Percentiles rank a stretch among this genome's conserved stretches.
phyloP scores from a whole-genome alignment of 2,888 invertebrate genomes.

The Pheosia tremula region DNA sequence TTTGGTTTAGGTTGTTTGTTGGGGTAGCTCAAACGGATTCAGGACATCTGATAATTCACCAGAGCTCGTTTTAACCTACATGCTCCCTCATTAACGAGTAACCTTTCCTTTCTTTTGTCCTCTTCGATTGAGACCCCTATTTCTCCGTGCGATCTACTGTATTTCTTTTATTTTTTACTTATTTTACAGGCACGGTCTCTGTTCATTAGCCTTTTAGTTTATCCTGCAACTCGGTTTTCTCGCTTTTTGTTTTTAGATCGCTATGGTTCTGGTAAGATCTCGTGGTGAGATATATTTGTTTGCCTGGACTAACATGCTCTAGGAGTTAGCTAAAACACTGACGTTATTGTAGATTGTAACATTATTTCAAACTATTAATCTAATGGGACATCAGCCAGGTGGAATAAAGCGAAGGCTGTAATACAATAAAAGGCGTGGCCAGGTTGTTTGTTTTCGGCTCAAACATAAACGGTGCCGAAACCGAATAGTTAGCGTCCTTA shows the following conservation, averaged over 20 bases:
- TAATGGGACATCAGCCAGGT: slow-evolving; percentile 60
- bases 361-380: slow-evolving; percentile 51
- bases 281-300: slow-evolving; percentile 60
- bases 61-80: slow-evolving; percentile 46
- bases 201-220: slow-evolving; percentile 61
- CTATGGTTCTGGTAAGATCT: slow-evolving; percentile 68
- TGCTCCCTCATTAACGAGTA: slow-evolving; percentile 58
- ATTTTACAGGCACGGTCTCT: slow-evolving; percentile 35
- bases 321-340: too few species aligned
- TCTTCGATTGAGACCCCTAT: slow-evolving; percentile 45
- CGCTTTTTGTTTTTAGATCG: slow-evolving; percentile 61
- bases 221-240: slow-evolving; percentile 48
- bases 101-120: slow-evolving; percentile 42
- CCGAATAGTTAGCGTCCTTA: slow-evolving; percentile 70
- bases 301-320: too few species aligned
- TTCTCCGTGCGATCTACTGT: slow-evolving; percentile 44
- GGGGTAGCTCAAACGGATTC: slow-evolving; percentile 23
- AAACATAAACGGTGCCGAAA: slow-evolving; percentile 73
- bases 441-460: slow-evolving; percentile 75
- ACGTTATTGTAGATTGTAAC: slow-evolving; percentile 44
- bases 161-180: slow-evolving; percentile 44
- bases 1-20: slow-evolving; percentile 47
- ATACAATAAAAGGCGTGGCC: slow-evolving; percentile 56
- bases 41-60: slow-evolving; percentile 56
- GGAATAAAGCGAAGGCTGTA: slow-evolving; percentile 58